A percentile compares a stretch with the other conserved stretches of the same genome.
Evolutionary conservation across 2,888 invertebrate species (phyloP).

Genomic region (Chydorus sphaericus): DNA sequence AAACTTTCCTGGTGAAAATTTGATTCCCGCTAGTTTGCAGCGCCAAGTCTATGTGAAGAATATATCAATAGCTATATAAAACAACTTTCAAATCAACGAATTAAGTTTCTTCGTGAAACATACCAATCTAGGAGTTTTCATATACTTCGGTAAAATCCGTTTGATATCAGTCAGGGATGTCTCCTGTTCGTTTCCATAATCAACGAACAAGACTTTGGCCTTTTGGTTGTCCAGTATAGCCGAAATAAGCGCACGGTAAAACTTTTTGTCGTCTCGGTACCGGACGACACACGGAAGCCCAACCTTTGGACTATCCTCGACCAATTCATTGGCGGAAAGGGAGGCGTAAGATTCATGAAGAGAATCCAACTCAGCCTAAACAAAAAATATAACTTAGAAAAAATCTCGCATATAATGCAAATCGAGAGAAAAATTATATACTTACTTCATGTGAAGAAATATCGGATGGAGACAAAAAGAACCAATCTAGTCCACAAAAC

Average conservation of each 20-base stretch:
- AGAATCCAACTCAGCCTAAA: neutral
- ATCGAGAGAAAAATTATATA: neutral
- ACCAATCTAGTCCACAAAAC: neutral
- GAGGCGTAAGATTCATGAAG: conserved; percentile 11
- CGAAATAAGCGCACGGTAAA: conserved; percentile 9
- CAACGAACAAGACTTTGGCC: conserved; percentile 8
- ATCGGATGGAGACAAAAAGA: neutral
- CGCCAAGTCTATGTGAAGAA: too few relatives aligned
- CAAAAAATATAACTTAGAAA: neutral
- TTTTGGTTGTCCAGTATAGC: neutral
- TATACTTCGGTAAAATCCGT: neutral
- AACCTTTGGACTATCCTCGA: neutral
- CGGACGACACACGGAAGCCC: conserved; percentile 6
- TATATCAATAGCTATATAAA: too few relatives aligned
- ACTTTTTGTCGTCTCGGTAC: conserved; percentile 3
- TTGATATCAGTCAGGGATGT: neutral
- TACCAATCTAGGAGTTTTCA: conserved; percentile 7
- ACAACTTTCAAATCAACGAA: too few relatives aligned
- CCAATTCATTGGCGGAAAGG: conserved; percentile 3
- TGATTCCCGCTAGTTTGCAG: too few relatives aligned
- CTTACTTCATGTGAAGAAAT: neutral
- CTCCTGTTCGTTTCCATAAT: conserved; percentile 12
- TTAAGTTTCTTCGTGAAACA: too few relatives aligned
- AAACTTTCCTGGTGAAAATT: too few relatives aligned
- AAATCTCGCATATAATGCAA: neutral